Evolutionary conservation across 2,888 invertebrate species (phyloP).

Genomic region (Cremastinae sp.): DNA sequence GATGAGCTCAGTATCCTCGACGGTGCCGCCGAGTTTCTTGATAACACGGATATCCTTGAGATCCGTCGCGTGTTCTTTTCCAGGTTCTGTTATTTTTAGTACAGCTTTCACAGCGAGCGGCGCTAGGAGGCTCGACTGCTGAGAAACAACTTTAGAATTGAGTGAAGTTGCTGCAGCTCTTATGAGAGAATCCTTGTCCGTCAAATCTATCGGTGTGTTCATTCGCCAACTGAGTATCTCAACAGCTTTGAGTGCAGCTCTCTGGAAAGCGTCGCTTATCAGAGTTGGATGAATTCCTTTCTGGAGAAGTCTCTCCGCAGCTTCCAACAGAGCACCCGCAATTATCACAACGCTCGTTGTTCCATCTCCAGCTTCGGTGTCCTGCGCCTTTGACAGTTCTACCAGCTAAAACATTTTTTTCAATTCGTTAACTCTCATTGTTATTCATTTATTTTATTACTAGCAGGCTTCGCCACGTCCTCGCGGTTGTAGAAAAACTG

Average conservation of each 20-base stretch:
- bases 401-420: slow-evolving; percentile 87
- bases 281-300: slow-evolving; percentile 98
- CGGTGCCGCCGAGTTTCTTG: slow-evolving; percentile 97
- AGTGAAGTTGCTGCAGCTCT: slow-evolving; percentile 98
- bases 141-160: slow-evolving; percentile 99
- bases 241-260: slow-evolving; percentile 88
- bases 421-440: too few relatives aligned
- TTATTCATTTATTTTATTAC: too few relatives aligned
- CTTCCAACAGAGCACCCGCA: slow-evolving; percentile 97
- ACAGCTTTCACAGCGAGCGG: slow-evolving; percentile 99
- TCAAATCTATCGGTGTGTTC: slow-evolving; percentile 92
- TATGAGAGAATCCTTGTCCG: slow-evolving; percentile 92
- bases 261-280: slow-evolving; percentile 98
- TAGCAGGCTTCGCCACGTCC: too few relatives aligned
- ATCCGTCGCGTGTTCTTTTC: slow-evolving; percentile 90
- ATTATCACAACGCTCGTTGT: slow-evolving; percentile 99
- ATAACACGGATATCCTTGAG: slow-evolving; percentile 98
- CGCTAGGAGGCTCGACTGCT: slow-evolving; percentile 96
- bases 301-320: slow-evolving; percentile 93
- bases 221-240: slow-evolving; percentile 89
- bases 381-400: slow-evolving; percentile 98
- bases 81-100: slow-evolving; percentile 89
- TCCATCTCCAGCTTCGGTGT: slow-evolving; percentile 99
- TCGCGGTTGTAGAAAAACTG: too few relatives aligned
- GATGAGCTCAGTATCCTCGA: slow-evolving; percentile 97